phyloP scores from a whole-genome alignment of 2,113 vertebrate genomes.

The Oxyruncus cristatus region DNA sequence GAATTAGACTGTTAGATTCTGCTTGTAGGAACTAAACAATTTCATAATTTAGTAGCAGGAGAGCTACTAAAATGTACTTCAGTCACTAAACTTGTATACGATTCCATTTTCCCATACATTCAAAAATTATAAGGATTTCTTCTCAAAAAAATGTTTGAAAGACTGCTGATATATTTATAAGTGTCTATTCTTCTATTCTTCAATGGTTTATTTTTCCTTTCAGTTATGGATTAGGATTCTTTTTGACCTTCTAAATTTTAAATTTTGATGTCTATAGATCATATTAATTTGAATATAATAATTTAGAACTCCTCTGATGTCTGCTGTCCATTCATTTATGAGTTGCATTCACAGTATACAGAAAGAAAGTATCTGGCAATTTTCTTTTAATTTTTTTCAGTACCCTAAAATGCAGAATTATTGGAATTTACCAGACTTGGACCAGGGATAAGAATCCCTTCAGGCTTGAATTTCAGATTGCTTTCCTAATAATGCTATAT shows the following conservation, averaged over 20 bases:
- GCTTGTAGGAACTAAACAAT: slow-evolving; percentile 16
- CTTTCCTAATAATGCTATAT: background rate
- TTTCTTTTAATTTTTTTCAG: background rate
- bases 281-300: background rate
- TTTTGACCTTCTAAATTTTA: background rate
- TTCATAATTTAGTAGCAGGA: background rate
- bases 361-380: background rate
- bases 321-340: background rate
- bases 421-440: background rate
- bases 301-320: background rate
- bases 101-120: slow-evolving; percentile 3
- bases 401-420: background rate
- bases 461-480: background rate
- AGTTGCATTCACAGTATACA: background rate
- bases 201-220: background rate
- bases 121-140: background rate
- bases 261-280: background rate
- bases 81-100: background rate
- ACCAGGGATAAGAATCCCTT: background rate
- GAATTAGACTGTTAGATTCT: slow-evolving; percentile 22
- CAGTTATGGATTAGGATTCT: background rate
- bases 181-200: background rate
- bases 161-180: background rate
- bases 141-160: background rate
- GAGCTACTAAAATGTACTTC: background rate